A percentile compares a stretch with the other conserved stretches of the same genome.
phyloP scores from a whole-genome alignment of 2,113 vertebrate species.

The Eulemur macaco region DNA sequence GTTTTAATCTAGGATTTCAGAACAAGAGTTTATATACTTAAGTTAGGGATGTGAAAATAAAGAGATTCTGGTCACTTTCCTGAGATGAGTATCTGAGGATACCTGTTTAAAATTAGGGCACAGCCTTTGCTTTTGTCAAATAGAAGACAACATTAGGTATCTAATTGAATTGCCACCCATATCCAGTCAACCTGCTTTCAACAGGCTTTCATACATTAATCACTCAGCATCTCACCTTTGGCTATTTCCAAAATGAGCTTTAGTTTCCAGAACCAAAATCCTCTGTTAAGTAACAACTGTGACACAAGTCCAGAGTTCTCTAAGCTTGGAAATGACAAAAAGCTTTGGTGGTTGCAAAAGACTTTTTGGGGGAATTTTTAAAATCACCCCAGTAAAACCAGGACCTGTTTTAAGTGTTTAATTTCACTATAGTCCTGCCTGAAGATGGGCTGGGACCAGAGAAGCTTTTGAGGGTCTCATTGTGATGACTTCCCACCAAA shows the following conservation, averaged over 20 bases:
- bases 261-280: not conserved
- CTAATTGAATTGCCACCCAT: not conserved
- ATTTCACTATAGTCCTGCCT: not conserved
- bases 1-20: not conserved
- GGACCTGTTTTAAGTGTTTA: not conserved
- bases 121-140: not conserved
- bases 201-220: not conserved
- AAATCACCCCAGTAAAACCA: not conserved
- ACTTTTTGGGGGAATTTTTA: not conserved
- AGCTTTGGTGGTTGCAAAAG: not conserved
- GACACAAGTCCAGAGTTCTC: not conserved
- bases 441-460: not conserved
- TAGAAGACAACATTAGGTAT: not conserved
- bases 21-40: not conserved
- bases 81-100: not conserved
- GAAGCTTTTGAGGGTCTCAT: not conserved
- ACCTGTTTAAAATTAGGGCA: not conserved
- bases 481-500: not conserved
- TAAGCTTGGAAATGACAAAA: not conserved
- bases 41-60: not conserved
- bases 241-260: not conserved
- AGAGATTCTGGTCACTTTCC: not conserved
- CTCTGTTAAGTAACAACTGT: not conserved
- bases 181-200: not conserved
- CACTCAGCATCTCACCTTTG: not conserved